Percentiles rank a stretch among this genome's conserved stretches.
Evolutionary conservation across 2,888 invertebrate species (phyloP).

Genomic region (Zaprionus bogoriensis): DNA sequence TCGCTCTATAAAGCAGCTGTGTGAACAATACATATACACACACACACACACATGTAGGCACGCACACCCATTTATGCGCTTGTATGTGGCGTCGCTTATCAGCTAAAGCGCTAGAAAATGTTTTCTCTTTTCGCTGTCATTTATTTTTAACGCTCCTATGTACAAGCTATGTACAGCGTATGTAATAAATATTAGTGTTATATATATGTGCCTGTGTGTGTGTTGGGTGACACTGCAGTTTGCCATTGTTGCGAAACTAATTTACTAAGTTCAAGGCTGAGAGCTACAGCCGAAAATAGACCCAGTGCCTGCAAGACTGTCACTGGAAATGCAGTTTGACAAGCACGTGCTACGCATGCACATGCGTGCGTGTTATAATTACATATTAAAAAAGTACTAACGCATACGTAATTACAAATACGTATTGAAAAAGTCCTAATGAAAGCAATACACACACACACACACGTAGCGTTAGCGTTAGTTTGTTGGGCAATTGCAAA

Average conservation of each 20-base stretch:
- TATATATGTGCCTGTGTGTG: background rate
- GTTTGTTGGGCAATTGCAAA: conserved; percentile 46
- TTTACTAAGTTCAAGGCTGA: conserved; percentile 38
- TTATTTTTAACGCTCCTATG: conserved; percentile 54
- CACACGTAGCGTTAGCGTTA: no score
- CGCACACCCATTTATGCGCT: background rate
- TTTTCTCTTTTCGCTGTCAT: conserved; percentile 60
- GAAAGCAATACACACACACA: no score
- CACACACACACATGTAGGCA: conserved; percentile 7
- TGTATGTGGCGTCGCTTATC: conserved; percentile 58
- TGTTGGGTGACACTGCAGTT: background rate
- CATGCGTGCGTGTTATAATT: conserved; percentile 9
- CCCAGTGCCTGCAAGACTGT: conserved; percentile 5
- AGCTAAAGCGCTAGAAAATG: conserved; percentile 64
- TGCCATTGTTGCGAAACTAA: background rate
- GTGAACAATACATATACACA: conserved; percentile 26
- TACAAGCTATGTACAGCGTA: background rate
- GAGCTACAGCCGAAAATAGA: conserved; percentile 1
- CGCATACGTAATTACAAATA: no score
- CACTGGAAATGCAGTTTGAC: background rate
- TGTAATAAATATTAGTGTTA: background rate
- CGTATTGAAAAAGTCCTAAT: no score
- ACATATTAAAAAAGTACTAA: no score
- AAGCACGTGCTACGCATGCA: background rate
- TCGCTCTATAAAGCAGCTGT: conserved; percentile 40